Evolutionary conservation across 2,113 vertebrate genomes (phyloP), one percentile per base, ranked within the genome.

Genomic region (Sinocyclocheilus maitianheensis): DNA sequence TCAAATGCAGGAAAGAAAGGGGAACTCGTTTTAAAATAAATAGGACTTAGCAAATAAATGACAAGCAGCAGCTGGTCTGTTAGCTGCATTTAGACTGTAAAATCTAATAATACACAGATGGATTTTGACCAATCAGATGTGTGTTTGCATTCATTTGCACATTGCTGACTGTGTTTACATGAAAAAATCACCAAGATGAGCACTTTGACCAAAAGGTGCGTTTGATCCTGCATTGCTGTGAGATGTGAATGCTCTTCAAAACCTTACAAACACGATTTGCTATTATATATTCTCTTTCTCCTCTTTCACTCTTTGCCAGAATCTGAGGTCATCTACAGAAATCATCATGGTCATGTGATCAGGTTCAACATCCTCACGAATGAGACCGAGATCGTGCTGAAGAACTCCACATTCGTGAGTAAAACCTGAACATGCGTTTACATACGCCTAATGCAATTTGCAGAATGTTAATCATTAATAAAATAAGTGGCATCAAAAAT

Each of bases 341-440:
- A 95, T 90, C 95, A 94, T n/a, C 95, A 97, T 51, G 97, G 98
- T 85, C 96, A 99, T 81, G 98, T 99, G 91, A 93, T 98, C 94
- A 96, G 96, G 91, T 95, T 98, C 94, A 98, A 97, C 93, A 95
- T 97, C 92, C 92, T 96, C 89, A 97, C 95, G 79, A 99, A 98
- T 85, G 93, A 96, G 87, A 97, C 96, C 0, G 96, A 96, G 67
- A 93, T 98, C 81, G 91, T 99, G 90, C 91, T 99, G 94, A 95
- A 95, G 91, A 99, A 98, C 90, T 93, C 94, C 89, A 98, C 97
- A 69, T 99, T 98, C 95, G 98, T 99, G 95, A 98, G 98, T 97
- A 85, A 20, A 86, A 60, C 58, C 3, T n/a, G 40, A n/a, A 48
- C 55, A 43, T 58, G 22, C 20, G 51, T 43, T 46, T 13, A 74